phyloP scores from a whole-genome alignment of 1,140 invertebrate species.

The Mactra quadrangularis region DNA sequence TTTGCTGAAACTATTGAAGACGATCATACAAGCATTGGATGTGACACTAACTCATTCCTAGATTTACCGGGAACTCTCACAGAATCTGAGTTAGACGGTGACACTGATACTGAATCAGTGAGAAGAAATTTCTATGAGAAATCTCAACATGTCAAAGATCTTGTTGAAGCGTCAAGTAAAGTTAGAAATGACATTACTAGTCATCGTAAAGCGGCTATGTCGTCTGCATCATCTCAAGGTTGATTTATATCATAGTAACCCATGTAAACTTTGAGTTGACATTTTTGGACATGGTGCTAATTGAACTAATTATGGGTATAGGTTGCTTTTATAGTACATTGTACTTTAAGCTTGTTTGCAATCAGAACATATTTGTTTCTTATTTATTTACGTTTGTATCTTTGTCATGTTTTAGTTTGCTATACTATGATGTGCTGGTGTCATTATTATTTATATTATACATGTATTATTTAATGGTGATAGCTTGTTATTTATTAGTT shows the following conservation, averaged over 20 bases:
- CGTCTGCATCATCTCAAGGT: constrained; percentile 60
- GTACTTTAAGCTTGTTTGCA: no score
- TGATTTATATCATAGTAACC: background rate
- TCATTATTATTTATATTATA: no score
- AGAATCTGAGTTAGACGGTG: constrained; percentile 42
- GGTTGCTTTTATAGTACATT: no score
- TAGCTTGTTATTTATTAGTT: no score
- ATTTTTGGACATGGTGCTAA: background rate
- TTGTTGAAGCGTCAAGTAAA: constrained; percentile 10
- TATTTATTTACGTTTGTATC: no score
- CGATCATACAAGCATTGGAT: background rate
- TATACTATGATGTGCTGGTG: no score
- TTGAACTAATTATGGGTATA: no score
- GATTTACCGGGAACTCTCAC: constrained; percentile 12
- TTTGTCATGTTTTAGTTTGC: no score
- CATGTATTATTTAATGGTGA: no score
- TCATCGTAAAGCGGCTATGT: constrained; percentile 3
- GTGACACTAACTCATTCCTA: constrained; percentile 17
- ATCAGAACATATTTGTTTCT: no score
- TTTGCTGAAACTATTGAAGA: constrained; percentile 44
- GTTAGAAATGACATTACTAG: background rate
- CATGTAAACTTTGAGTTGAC: background rate
- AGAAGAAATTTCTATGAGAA: constrained; percentile 24
- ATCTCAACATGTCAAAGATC: constrained; percentile 7
- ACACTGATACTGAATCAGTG: constrained; percentile 54